Conservation (phyloP, 2,797 vertebrate genomes). For the Florisuga fusca region DNA sequence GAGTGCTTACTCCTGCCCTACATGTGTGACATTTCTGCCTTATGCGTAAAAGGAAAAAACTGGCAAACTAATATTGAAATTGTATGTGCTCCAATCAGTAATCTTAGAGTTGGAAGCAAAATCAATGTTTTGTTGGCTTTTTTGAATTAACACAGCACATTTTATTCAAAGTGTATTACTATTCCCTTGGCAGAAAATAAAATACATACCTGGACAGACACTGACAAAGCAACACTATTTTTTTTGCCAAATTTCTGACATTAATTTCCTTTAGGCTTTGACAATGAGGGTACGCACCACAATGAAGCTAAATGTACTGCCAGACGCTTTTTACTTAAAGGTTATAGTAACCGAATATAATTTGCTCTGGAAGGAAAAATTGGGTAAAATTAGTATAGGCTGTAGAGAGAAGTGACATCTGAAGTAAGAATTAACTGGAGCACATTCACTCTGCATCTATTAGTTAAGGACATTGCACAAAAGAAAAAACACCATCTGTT, state of each 20-base stretch:
- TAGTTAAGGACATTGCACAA: constrained; percentile 2
- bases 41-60: neutral
- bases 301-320: constrained; percentile 19
- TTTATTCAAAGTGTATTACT: constrained; percentile 45
- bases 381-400: neutral
- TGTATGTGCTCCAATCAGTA: constrained; percentile 10
- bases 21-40: constrained; percentile 27
- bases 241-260: constrained; percentile 66
- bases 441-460: neutral
- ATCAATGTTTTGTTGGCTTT: neutral
- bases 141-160: constrained; percentile 45
- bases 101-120: constrained; percentile 44
- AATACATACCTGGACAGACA: constrained; percentile 20
- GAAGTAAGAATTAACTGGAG: constrained; percentile 8
- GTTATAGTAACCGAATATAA: constrained; percentile 41
- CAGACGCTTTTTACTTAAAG: constrained; percentile 63
- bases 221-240: constrained; percentile 23
- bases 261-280: constrained; percentile 65
- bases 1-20: neutral
- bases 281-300: constrained; percentile 49
- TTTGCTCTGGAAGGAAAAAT: constrained; percentile 41
- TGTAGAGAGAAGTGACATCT: neutral
- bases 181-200: constrained; percentile 34
- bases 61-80: constrained; percentile 16
- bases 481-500: constrained; percentile 7